phyloP scores from a whole-genome alignment of 92 coral and sea anemone species.

The Umimayanthus chanpuru region DNA sequence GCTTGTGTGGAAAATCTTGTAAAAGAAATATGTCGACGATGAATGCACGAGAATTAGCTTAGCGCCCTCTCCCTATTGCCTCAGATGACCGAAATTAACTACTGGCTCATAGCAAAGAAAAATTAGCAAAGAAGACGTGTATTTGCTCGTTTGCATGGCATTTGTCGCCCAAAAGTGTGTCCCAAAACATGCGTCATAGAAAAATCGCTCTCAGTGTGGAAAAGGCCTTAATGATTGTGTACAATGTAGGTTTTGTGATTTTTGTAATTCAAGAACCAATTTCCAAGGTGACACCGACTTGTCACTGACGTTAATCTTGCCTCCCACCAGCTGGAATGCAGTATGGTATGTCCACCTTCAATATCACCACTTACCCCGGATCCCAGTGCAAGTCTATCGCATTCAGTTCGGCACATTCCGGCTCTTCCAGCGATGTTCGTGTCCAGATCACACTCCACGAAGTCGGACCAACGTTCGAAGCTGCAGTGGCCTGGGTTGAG shows the following conservation, averaged over 20 bases:
- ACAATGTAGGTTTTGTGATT: not conserved
- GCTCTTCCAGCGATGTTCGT: constrained; percentile 39
- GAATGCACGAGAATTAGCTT: too few relatives aligned
- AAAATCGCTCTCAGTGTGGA: not conserved
- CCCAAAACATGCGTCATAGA: not conserved
- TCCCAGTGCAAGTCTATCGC: constrained; percentile 61
- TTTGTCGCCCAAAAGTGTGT: too few relatives aligned
- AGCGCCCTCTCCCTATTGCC: too few relatives aligned
- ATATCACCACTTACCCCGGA: constrained; percentile 11
- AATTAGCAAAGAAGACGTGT: too few relatives aligned
- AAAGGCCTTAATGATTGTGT: not conserved
- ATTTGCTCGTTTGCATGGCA: not conserved
- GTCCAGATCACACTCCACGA: constrained; percentile 53
- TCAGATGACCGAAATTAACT: too few relatives aligned
- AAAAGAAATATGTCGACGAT: too few relatives aligned
- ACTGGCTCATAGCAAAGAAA: too few relatives aligned
- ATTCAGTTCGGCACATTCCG: constrained; percentile 38
- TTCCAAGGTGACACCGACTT: not conserved
- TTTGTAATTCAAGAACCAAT: not conserved
- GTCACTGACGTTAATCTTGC: not conserved
- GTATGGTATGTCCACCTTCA: constrained; percentile 57
- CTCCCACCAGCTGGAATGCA: constrained; percentile 22
- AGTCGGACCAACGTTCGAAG: constrained; percentile 33
- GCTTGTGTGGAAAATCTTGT: too few relatives aligned
- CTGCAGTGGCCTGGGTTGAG: constrained; percentile 64